phyloP scores from a whole-genome alignment of 92 coral and sea anemone species.

The Phenganax marumi region DNA sequence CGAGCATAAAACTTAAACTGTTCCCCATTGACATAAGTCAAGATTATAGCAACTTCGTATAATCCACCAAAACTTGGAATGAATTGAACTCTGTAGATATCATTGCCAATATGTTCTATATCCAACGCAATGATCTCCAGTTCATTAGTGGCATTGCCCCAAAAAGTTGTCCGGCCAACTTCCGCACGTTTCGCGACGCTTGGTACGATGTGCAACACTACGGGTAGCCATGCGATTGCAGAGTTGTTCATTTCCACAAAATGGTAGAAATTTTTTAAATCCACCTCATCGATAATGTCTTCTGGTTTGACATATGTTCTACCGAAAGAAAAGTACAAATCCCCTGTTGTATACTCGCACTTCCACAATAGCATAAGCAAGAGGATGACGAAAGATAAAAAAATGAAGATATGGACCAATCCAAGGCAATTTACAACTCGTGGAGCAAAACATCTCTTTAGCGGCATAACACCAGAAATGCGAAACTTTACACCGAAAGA shows the following conservation, averaged over 20 bases:
- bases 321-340: background rate
- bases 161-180: conserved; percentile 18
- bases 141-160: conserved; percentile 20
- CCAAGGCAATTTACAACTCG: background rate
- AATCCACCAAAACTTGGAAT: conserved; percentile 72
- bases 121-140: conserved; percentile 3
- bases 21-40: conserved; percentile 74
- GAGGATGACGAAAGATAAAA: background rate
- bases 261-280: background rate
- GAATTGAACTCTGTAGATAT: conserved; percentile 68
- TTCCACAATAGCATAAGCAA: background rate
- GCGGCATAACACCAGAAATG: background rate
- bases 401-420: background rate
- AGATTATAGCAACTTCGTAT: conserved; percentile 71
- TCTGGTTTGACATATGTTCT: background rate
- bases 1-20: conserved; percentile 64
- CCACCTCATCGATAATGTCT: background rate
- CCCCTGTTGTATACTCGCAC: background rate
- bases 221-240: conserved; percentile 22
- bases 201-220: conserved; percentile 9
- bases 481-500: background rate
- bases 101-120: conserved; percentile 66
- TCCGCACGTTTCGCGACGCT: background rate
- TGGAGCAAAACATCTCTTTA: background rate
- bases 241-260: background rate